Base-by-base conservation (phyloP, 2,113 vertebrate species). In the Carassius auratus region DNA sequence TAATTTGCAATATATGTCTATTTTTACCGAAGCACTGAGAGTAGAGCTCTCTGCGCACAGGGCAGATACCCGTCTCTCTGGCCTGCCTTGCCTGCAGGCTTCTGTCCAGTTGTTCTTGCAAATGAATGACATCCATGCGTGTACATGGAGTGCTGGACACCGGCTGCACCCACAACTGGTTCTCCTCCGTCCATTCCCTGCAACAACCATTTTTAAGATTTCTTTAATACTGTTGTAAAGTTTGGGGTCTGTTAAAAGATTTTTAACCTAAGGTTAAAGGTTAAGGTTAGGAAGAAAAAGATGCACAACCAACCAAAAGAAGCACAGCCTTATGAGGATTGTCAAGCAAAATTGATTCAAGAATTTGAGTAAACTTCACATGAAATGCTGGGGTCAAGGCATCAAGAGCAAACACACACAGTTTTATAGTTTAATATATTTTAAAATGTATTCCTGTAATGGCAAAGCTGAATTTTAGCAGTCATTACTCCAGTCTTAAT, bases 21-120 rank as follows among this genome's bases (percentile, higher is more conserved):
- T 75, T 69, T 45, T 48, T 23, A 99, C 98, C 98, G 8, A 99
- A 99, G 89, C 97, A 99, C 92, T 99, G 97, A 0, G 94, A 89
- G 90, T 98, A 99, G 14, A 99, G 96, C 88, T 98, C 97, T 84
- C 98, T 90, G 86, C 98, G 97, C 12, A 98, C 94, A 0, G 96
- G 96, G 82, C 98, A 99, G 91, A 99, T 96, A 66, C 98, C 97
- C 0, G 96, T 97, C 87, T 96, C 95, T 71, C 95, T 93, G 6
- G 97, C 98, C 89, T 97, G 96, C 55, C 94, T 93, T 91, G 96
- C 96, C 91, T 94, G 95, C 85, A 99, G 91, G 91, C 94, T 95
- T 83, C 91, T 90, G 88, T 98, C 95, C 89, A 99, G 92, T 84
- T 95, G 94, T 75, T 98, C 96, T 91, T 96, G 95, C 2, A 99